Conservation (phyloP, 2,888 invertebrate genomes). For the Scrobipalpa costella region DNA sequence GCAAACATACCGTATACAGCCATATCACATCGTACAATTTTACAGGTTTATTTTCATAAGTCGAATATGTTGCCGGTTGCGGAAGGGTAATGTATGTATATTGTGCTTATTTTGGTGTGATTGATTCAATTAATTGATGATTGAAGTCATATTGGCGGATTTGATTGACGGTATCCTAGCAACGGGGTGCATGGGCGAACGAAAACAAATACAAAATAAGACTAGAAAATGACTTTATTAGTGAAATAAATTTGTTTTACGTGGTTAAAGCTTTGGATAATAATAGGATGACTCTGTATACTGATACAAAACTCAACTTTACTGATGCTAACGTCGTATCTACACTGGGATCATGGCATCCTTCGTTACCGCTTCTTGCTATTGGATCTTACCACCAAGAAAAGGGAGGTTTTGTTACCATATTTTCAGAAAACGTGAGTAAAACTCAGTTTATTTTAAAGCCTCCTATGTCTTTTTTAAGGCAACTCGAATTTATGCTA, state of each 20-base stretch:
- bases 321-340: slow-evolving; percentile 88
- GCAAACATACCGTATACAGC: too few relatives aligned
- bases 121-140: background rate
- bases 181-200: background rate
- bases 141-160: background rate
- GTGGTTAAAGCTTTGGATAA: background rate
- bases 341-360: slow-evolving; percentile 92
- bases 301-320: slow-evolving; percentile 91
- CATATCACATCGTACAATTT: background rate
- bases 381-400: slow-evolving; percentile 94
- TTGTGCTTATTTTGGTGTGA: background rate
- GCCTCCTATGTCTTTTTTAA: background rate
- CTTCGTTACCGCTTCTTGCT: slow-evolving; percentile 88
- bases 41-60: background rate
- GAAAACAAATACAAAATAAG: background rate
- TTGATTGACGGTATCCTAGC: background rate
- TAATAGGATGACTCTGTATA: slow-evolving; percentile 85
- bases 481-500: background rate
- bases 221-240: background rate
- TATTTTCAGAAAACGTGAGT: slow-evolving; percentile 92
- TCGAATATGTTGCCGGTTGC: too few relatives aligned
- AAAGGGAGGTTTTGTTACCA: slow-evolving; percentile 92
- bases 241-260: background rate
- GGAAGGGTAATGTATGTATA: too few relatives aligned
- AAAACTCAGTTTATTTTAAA: slow-evolving; percentile 17